Evolutionary conservation across 2,888 invertebrate genomes (phyloP).

Genomic region (Heliconius sara): DNA sequence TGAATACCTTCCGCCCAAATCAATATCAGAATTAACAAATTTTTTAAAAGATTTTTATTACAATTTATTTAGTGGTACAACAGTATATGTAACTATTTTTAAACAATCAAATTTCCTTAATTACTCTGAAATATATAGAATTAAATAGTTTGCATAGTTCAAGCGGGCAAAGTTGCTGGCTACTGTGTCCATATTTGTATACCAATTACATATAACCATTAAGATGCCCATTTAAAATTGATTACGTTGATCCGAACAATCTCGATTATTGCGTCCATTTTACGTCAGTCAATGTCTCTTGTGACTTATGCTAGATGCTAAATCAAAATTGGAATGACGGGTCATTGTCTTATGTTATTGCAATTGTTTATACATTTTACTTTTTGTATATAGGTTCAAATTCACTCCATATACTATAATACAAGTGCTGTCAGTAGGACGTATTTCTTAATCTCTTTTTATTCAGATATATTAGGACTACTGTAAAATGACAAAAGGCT

Average conservation of each 20-base stretch:
- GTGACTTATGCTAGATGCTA: neutral
- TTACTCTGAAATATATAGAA: too few species aligned
- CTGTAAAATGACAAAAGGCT: too few species aligned
- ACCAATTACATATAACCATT: neutral
- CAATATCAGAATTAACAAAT: too few species aligned
- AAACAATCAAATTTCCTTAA: neutral
- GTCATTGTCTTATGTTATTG: constrained; percentile 29
- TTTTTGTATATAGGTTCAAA: too few species aligned
- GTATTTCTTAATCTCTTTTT: too few species aligned
- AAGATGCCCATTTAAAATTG: constrained; percentile 8
- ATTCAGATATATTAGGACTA: too few species aligned
- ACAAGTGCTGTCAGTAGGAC: too few species aligned
- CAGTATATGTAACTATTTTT: neutral
- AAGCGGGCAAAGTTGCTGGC: too few species aligned
- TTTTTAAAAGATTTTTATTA: too few species aligned
- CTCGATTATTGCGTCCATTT: constrained; percentile 31
- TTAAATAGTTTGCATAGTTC: neutral
- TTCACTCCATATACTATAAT: too few species aligned
- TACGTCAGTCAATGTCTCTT: constrained; percentile 22
- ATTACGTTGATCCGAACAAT: neutral
- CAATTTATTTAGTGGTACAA: neutral
- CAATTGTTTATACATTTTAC: neutral
- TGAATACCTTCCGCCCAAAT: too few species aligned
- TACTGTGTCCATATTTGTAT: too few species aligned
- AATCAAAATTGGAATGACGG: constrained; percentile 28